Evolutionary conservation across 2,797 vertebrate species (phyloP).

Genomic region (Catamblyrhynchus diadema): DNA sequence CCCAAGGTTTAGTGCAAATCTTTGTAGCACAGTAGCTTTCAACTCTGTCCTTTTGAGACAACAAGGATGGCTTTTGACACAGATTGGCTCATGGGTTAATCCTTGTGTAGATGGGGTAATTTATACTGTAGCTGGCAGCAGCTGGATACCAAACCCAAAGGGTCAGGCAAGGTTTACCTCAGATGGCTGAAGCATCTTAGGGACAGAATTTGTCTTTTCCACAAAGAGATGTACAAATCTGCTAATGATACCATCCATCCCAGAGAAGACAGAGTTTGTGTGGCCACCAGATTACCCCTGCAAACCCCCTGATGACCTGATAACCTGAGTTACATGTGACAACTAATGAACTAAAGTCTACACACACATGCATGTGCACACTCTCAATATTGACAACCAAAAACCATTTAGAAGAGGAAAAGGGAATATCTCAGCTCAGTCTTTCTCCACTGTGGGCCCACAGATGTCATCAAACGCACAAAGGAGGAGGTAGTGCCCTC

Average conservation of each 20-base stretch:
- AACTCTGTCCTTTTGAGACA: neutral
- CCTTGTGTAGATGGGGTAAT: neutral
- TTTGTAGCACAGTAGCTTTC: neutral
- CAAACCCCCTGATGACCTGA: rapidly evolving
- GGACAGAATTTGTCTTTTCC: neutral
- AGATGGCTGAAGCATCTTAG: neutral
- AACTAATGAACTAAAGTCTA: neutral
- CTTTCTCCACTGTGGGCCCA: neutral
- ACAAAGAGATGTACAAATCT: neutral
- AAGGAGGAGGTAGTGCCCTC: neutral
- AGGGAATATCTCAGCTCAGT: neutral
- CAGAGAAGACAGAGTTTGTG: neutral
- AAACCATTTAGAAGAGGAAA: neutral
- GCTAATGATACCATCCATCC: neutral
- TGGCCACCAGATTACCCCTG: neutral
- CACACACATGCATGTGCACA: too few species aligned
- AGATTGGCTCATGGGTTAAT: slow-evolving; percentile 3
- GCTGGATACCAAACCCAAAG: neutral
- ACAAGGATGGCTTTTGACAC: neutral
- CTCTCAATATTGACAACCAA: neutral
- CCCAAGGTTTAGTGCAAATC: neutral
- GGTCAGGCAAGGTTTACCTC: neutral
- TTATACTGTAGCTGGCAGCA: neutral
- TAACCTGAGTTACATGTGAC: neutral
- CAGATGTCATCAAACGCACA: neutral